phyloP scores from a whole-genome alignment of 2,888 invertebrate species.

The Anthophora plumipes region DNA sequence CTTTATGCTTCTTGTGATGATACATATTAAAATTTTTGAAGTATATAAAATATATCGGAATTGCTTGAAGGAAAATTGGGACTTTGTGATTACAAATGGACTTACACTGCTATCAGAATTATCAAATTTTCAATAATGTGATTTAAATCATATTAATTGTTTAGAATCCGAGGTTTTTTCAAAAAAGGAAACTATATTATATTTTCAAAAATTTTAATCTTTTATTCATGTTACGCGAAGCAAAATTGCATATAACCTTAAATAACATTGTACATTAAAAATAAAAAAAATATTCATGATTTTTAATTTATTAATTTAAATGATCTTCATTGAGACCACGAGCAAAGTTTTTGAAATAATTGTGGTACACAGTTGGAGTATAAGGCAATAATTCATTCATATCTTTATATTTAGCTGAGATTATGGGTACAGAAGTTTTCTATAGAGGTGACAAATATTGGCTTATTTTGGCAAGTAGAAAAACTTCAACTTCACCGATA shows the following conservation, averaged over 20 bases:
- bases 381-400: not conserved
- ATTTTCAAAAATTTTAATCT: too few species aligned
- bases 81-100: too few species aligned
- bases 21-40: not conserved
- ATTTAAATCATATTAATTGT: not conserved
- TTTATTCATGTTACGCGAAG: too few species aligned
- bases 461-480: too few species aligned
- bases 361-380: conserved; percentile 5
- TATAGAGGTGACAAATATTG: too few species aligned
- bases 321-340: not conserved
- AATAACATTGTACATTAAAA: too few species aligned
- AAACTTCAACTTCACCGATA: too few species aligned
- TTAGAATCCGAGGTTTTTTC: not conserved
- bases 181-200: not conserved
- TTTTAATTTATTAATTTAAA: not conserved
- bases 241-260: too few species aligned
- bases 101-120: not conserved
- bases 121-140: not conserved
- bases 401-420: too few species aligned
- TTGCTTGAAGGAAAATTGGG: too few species aligned
- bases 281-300: not conserved
- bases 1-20: not conserved
- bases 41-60: not conserved
- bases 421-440: too few species aligned
- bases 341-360: not conserved